Conservation (phyloP, 2,888 invertebrate species). For the Platerodrilus igneus region DNA sequence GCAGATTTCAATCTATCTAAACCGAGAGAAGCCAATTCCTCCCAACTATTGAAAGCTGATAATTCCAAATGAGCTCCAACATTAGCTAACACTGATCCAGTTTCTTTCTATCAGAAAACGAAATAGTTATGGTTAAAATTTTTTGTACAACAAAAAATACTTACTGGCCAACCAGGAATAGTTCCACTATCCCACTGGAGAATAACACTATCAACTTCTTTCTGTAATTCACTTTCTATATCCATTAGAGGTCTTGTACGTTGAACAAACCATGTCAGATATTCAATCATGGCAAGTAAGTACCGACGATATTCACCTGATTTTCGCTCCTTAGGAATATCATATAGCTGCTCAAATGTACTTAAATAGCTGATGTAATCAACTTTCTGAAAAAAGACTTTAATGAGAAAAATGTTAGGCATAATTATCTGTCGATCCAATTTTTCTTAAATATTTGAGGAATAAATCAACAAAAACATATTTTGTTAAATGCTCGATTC, state of each 20-base stretch:
- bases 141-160: slow-evolving; percentile 29
- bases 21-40: slow-evolving; percentile 94
- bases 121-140: slow-evolving; percentile 2
- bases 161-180: slow-evolving; percentile 92
- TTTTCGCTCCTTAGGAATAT: slow-evolving; percentile 87
- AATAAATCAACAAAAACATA: slow-evolving; percentile 4
- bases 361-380: slow-evolving; percentile 95
- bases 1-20: slow-evolving; percentile 96
- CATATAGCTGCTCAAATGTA: slow-evolving; percentile 92
- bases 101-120: slow-evolving; percentile 68
- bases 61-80: slow-evolving; percentile 95
- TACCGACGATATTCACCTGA: slow-evolving; percentile 86
- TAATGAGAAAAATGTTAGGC: not conserved
- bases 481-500: too few species aligned
- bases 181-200: slow-evolving; percentile 83
- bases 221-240: slow-evolving; percentile 71
- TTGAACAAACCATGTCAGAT: slow-evolving; percentile 76
- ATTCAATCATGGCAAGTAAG: slow-evolving; percentile 75
- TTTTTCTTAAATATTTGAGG: slow-evolving; percentile 3
- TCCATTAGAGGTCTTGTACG: slow-evolving; percentile 85
- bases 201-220: slow-evolving; percentile 74
- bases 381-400: slow-evolving; percentile 62
- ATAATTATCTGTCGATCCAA: too few species aligned
- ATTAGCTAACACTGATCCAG: slow-evolving; percentile 87
- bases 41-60: slow-evolving; percentile 96